Base-by-base conservation (phyloP, 1,140 invertebrate species). In the Lucilia cuprina region DNA sequence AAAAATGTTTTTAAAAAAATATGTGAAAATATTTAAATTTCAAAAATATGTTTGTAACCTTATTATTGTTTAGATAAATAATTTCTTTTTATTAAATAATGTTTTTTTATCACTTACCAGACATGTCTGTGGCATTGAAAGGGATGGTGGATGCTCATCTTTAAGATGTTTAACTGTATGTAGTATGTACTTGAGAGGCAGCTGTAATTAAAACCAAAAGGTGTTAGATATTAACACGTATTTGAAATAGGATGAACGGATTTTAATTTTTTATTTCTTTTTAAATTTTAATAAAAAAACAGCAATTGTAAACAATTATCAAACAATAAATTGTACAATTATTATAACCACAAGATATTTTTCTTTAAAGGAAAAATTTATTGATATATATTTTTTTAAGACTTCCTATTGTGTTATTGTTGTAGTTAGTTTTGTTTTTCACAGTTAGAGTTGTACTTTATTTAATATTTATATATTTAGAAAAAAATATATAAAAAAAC, bases 221-320 rank as follows among this genome's bases (percentile, higher is more conserved):
- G 77, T 80, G 77, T 80, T 80, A 80, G 50, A 80, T 49, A 25
- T 80, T 80, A 80, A 50, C 77, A 80, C 77, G 41, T 80, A 47
- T 80, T 80, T 80, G 77, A 80, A 49, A 77, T 12, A 34, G 77
- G 41, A 80, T 80, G 19, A 17, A 77, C 34, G 30, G 34, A 77
- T 17, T 41, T 77, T 4, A 17, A 1, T 75, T 25, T 9, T 47
- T 80, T 19, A n/a, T n/a, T 21, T 80, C 1, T 49, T 49, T 35
- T 41, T 78, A 8, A 78, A n/a, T 47, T n/a, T 19, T 77, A 55
- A 49, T 70, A 80, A 80, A 80, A n/a, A 80, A 77, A 41, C 41
- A 41, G 41, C 77, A 80, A 19, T 80, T 80, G 17, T 9, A 80
- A 25, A 80, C 35, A 47, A 80, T 80, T 80, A 80, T 55, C 17